These are phyloP conservation scores for Lepidurus couesii DNA, from an alignment of 1,140 invertebrate genomes.

Conservation along the genomic window DNA sequence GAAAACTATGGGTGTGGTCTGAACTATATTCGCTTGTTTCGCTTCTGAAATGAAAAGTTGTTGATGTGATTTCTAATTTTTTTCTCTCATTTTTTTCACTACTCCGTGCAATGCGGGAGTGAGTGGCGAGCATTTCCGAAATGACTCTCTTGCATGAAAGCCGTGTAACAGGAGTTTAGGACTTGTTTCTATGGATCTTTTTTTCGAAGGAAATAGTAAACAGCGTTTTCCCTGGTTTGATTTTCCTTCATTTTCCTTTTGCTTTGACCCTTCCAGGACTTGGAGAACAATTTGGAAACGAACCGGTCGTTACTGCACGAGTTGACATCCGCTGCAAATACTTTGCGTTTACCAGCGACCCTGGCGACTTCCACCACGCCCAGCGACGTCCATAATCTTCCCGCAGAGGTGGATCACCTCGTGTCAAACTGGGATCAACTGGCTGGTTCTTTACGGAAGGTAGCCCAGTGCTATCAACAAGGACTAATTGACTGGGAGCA, in stretches of 20 bases:
- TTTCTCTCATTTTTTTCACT: no score
- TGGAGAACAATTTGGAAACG: background rate
- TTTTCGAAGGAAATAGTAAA: no score
- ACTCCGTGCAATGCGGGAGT: no score
- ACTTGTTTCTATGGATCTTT: no score
- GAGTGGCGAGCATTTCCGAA: no score
- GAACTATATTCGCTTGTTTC: no score
- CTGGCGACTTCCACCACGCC: background rate
- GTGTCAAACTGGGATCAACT: slow-evolving; percentile 2
- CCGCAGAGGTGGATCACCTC: background rate
- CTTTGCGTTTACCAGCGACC: background rate
- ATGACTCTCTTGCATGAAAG: no score
- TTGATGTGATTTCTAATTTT: no score
- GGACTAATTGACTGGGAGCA: background rate
- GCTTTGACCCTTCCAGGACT: background rate
- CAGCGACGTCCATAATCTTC: background rate
- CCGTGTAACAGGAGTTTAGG: no score
- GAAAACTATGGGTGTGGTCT: no score
- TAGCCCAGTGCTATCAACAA: background rate
- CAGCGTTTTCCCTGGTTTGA: no score
- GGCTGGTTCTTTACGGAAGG: background rate
- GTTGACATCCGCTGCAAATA: background rate
- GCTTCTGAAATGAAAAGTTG: no score
- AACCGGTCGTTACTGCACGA: background rate
- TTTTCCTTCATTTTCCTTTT: background rate